Evolutionary conservation across 1,140 invertebrate species (phyloP), one percentile per base, ranked within the genome.

Genomic region (Polypedilum pembai): DNA sequence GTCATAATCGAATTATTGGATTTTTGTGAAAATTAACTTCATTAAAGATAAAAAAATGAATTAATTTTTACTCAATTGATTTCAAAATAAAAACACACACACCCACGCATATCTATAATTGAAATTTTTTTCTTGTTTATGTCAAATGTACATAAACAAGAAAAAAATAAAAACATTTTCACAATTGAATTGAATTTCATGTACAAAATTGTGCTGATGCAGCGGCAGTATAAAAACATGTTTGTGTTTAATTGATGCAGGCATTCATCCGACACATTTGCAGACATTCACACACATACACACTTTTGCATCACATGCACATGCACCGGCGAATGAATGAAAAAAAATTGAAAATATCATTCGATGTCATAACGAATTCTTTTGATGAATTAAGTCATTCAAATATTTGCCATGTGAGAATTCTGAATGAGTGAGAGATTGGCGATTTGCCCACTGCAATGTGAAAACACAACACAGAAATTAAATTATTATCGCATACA

Each of bases 61-160:
- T 56, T 56, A 56, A 56, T 56, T 56, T 56, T 56, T n/a, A 56
- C 45, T 56, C 45, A n/a, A 56, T 56, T 56, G 45, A 56, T 56
- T 12, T 33, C 24, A 33, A 5, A 33, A 33, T 3, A 33, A 33
- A 33, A 33, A 33, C n/a, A n/a, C n/a, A n/a, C n/a, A n/a, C n/a
- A 33, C 5, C 4, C 45, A n/a, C 45, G 45, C 8, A 8, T 56
- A 56, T 56, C 45, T 56, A 56, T 56, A 56, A 56, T 56, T 56
- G 45, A 56, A 56, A 56, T 56, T 56, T 15, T 45, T 45, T 45
- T 8, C 41, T 45, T 56, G 12, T 56, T 56, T 56, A 4, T 56
- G 45, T 56, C 12, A n/a, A n/a, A n/a, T 56, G 8, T n/a, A 56
- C 12, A 45, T 45, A 45, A 45, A 56, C 12, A 56, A 56, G n/a